Base-by-base conservation (phyloP, 2,888 invertebrate genomes). In the Antitype chi region DNA sequence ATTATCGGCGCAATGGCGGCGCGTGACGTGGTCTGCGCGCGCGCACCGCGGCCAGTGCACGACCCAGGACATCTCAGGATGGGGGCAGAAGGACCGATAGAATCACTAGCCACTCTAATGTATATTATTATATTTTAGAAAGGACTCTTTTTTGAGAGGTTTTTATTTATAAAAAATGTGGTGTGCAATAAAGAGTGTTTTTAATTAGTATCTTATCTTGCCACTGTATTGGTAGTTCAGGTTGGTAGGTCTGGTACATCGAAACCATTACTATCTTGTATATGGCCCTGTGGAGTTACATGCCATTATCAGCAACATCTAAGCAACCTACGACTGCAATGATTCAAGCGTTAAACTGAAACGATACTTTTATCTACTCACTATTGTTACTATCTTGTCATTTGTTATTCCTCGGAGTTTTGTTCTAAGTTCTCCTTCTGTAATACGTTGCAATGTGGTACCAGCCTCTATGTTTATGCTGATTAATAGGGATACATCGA, bases 1-100 rank as follows among this genome's bases (percentile, higher is more conserved):
- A 94, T 93, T 90, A 92, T 89, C 87, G 89, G 89, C 86, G 91
- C 88, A 88, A 87, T 83, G 88, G 86, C 84, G 85, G 90, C 88
- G 87, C 86, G 89, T 89, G 89, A 91, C 93, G 93, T 91, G 93
- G 92, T 25, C 85, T 76, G 85, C 83, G 81, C 85, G 82, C 75
- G 83, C 87, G 75, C 78, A 70, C 82, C 53, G 72, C 73, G 70
- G 74, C 85, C 70, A 25, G 66, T 57, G 87, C 87, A 85, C 85
- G 88, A 82, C 82, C 52, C 43, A 43, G 4, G 7, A 9, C 73
- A 28, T 20, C 4, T 9, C 9, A 23, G 17, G 5, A 32, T 5
- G 8, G 4, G 0, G 15, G 13, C 69, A 83, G 71, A 74, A 79
- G 74, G 43, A 11, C 28, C 38, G n/a, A n/a, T 6, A 32, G 15